phyloP scores from a whole-genome alignment of 2,888 invertebrate species.

The Pocota personata region DNA sequence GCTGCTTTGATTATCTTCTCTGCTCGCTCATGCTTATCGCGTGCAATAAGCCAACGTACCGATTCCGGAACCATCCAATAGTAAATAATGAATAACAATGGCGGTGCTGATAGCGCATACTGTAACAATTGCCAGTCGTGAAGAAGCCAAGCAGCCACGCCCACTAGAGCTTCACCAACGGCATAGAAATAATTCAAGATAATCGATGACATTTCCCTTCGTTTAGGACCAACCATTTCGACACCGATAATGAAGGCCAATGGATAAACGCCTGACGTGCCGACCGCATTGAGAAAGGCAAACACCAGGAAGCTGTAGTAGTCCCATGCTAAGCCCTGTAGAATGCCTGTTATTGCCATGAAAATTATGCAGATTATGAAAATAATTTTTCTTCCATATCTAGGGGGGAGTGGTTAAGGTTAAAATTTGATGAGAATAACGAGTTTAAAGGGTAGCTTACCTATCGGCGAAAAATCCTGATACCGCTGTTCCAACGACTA shows the following conservation, averaged over 20 bases:
- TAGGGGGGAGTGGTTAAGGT: neutral
- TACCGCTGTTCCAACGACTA: constrained; percentile 85
- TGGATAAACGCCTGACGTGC: constrained; percentile 86
- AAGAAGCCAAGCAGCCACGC: constrained; percentile 85
- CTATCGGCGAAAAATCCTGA: constrained; percentile 86
- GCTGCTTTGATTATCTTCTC: constrained; percentile 84
- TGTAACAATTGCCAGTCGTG: constrained; percentile 86
- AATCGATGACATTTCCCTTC: constrained; percentile 86
- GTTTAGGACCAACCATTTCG: constrained; percentile 86
- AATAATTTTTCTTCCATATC: constrained; percentile 85
- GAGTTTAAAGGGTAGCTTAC: constrained; percentile 79
- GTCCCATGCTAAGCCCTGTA: constrained; percentile 84
- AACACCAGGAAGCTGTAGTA: constrained; percentile 84
- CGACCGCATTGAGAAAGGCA: constrained; percentile 85
- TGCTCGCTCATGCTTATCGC: constrained; percentile 84
- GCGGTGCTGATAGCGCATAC: constrained; percentile 85
- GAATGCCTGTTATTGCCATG: constrained; percentile 85
- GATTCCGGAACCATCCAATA: constrained; percentile 87
- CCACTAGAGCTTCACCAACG: constrained; percentile 86
- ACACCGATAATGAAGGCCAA: constrained; percentile 86
- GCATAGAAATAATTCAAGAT: constrained; percentile 87
- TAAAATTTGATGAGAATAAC: neutral
- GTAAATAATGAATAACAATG: constrained; percentile 85
- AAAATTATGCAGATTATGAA: constrained; percentile 85
- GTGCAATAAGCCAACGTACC: constrained; percentile 86